Conservation (phyloP, 2,113 vertebrate genomes). For the Dryoscopus gambensis region DNA sequence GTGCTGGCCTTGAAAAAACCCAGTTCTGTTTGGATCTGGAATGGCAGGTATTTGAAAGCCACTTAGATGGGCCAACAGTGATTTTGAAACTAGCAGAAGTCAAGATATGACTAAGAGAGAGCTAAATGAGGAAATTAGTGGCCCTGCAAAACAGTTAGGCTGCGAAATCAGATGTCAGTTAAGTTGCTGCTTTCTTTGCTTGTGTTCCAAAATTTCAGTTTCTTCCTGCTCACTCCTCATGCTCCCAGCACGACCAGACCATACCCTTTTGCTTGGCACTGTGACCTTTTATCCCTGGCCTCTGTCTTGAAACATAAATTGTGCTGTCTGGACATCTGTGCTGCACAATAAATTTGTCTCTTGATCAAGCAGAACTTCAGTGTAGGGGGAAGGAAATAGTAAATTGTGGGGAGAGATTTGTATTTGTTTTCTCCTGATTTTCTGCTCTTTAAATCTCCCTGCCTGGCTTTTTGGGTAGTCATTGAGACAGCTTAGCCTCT, state of each 20-base stretch:
- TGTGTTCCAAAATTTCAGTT: neutral
- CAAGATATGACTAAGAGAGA: neutral
- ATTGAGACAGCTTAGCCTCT: neutral
- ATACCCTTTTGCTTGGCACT: neutral
- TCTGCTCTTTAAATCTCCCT: neutral
- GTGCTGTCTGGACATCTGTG: neutral
- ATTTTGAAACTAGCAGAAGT: neutral
- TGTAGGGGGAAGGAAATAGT: neutral
- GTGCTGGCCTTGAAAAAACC: neutral
- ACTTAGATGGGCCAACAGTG: neutral
- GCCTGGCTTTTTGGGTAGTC: neutral
- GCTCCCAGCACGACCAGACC: neutral
- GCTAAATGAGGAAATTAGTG: neutral
- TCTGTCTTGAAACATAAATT: neutral
- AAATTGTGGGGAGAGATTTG: neutral
- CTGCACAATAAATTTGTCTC: neutral
- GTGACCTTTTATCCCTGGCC: neutral
- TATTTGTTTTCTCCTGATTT: neutral
- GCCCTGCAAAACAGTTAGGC: neutral
- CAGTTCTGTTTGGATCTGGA: neutral
- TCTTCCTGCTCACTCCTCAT: neutral
- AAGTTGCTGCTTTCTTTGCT: neutral
- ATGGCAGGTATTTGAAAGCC: neutral
- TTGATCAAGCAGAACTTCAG: neutral
- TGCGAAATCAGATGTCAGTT: neutral